Conservation (phyloP, 1,140 invertebrate species). For the Drosophila serrata region DNA sequence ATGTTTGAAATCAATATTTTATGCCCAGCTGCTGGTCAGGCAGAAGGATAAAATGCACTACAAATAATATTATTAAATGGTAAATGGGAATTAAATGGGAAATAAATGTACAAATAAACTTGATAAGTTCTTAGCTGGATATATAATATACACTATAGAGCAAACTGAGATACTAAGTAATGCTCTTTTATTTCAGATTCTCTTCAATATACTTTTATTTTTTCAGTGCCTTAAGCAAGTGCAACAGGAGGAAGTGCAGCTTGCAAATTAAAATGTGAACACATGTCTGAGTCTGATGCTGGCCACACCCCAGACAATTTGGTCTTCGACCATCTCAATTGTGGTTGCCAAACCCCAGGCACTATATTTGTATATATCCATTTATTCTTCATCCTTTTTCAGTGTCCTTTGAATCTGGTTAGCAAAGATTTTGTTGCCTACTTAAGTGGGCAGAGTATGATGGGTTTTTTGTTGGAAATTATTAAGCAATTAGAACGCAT, state of each 20-base stretch:
- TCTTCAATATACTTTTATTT: background rate
- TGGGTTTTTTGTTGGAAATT: slow-evolving; percentile 41
- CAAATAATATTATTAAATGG: background rate
- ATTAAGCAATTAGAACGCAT: slow-evolving; percentile 72
- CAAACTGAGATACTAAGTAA: too few relatives aligned
- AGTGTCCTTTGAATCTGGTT: slow-evolving; percentile 35
- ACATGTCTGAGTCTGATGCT: slow-evolving; percentile 40
- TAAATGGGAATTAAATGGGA: background rate
- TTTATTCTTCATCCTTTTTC: slow-evolving; percentile 12
- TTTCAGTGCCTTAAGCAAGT: slow-evolving; percentile 29
- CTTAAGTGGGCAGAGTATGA: background rate
- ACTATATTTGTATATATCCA: background rate
- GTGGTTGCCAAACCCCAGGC: slow-evolving; percentile 9
- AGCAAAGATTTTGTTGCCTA: slow-evolving; percentile 28
- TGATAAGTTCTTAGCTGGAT: background rate
- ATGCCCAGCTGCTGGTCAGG: slow-evolving; percentile 56
- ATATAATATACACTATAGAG: too few relatives aligned
- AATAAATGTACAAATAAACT: too few relatives aligned
- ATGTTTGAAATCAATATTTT: slow-evolving; percentile 75
- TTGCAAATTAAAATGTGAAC: slow-evolving; percentile 72
- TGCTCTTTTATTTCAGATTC: background rate
- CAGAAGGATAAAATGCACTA: slow-evolving; percentile 15
- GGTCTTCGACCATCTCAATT: slow-evolving; percentile 42
- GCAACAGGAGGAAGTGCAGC: slow-evolving; percentile 78
- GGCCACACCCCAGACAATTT: slow-evolving; percentile 26